Percentiles rank a stretch among this genome's conserved stretches.
Conservation (phyloP, 2,113 vertebrate species). For the Microtus pennsylvanicus region DNA sequence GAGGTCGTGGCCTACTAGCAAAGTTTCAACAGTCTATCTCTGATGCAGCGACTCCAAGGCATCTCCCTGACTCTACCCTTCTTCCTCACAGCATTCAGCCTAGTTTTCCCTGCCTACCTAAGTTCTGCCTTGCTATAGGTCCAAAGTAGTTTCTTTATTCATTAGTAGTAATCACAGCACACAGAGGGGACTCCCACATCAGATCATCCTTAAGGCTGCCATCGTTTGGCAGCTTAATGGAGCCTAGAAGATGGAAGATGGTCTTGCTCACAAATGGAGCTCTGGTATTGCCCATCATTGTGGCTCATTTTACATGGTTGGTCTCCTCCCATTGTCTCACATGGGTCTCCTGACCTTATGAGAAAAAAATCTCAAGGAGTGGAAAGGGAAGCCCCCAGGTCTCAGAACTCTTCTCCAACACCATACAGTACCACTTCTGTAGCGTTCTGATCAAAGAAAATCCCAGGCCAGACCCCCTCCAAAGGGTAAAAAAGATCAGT, state of each 20-base stretch:
- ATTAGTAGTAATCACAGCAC: too few relatives aligned
- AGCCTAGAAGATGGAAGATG: not conserved
- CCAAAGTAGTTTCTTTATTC: too few relatives aligned
- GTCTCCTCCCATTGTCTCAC: not conserved
- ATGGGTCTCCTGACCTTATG: not conserved
- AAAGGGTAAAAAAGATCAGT: not conserved
- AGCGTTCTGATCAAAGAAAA: not conserved
- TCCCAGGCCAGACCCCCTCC: not conserved
- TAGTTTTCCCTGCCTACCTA: too few relatives aligned
- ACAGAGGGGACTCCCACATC: too few relatives aligned
- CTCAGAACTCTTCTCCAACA: not conserved
- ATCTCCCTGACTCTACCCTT: too few relatives aligned
- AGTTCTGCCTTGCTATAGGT: too few relatives aligned
- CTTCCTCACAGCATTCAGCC: too few relatives aligned
- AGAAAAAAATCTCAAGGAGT: not conserved
- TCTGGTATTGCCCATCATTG: not conserved
- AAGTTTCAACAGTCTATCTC: too few relatives aligned
- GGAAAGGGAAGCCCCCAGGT: not conserved
- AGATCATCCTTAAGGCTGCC: not conserved
- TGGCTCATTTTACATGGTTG: not conserved
- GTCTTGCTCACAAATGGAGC: not conserved
- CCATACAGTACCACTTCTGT: not conserved
- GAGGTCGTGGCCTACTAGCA: too few relatives aligned
- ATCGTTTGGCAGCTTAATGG: not conserved
- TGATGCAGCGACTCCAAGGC: fast-evolving